A percentile compares a stretch with the other conserved stretches of the same genome.
Conservation (phyloP, 2,113 vertebrate genomes). For the Oreamnos americanus region DNA sequence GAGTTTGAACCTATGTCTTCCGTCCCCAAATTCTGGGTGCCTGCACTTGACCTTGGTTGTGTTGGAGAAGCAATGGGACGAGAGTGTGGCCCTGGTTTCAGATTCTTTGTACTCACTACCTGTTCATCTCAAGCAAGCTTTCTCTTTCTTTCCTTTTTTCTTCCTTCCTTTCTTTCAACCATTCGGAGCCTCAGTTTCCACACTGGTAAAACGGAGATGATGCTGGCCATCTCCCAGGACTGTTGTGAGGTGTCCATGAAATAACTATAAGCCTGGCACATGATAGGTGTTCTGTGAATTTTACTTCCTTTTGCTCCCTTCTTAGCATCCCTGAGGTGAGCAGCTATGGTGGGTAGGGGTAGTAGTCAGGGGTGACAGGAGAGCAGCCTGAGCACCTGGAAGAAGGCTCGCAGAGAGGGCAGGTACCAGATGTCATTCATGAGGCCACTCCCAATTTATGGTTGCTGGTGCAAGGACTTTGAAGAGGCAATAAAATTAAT, state of each 20-base stretch:
- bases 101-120: not conserved
- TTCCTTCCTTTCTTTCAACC: not conserved
- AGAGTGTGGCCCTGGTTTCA: not conserved
- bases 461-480: slow-evolving; percentile 59
- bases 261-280: fast-evolving
- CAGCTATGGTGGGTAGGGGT: not conserved
- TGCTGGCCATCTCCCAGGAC: not conserved
- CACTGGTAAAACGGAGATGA: not conserved
- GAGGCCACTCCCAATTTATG: slow-evolving; percentile 53
- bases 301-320: not conserved
- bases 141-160: not conserved
- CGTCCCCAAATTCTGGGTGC: not conserved
- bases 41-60: not conserved
- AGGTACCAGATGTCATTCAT: not conserved
- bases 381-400: not conserved
- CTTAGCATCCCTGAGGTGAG: not conserved
- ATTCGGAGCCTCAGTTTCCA: not conserved
- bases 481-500: slow-evolving; percentile 70
- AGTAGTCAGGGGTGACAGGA: not conserved
- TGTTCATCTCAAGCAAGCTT: not conserved
- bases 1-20: not conserved
- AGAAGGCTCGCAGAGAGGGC: not conserved
- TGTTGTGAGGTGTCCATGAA: not conserved
- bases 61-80: not conserved
- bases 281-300: fast-evolving